phyloP scores from a whole-genome alignment of 2,113 vertebrate species.

The Patagioenas fasciata region DNA sequence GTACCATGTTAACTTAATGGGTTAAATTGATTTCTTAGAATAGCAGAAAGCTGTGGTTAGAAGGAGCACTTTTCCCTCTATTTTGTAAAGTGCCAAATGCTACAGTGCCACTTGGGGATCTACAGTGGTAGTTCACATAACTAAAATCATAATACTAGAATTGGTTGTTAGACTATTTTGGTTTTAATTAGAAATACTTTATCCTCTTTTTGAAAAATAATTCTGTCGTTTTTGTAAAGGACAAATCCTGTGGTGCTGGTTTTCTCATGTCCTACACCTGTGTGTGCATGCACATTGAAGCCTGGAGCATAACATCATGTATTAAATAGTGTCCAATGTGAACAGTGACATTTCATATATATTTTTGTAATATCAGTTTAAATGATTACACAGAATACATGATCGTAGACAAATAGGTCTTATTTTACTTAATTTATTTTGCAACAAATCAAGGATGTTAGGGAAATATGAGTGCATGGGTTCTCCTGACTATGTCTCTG shows the following conservation, averaged over 20 bases:
- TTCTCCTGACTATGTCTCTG: not conserved
- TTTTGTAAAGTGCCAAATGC: slow-evolving; percentile 21
- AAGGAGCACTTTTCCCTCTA: not conserved
- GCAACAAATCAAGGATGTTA: not conserved
- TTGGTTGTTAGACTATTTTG: slow-evolving; percentile 9
- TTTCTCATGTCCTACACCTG: not conserved
- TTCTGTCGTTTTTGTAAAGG: not conserved
- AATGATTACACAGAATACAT: not conserved
- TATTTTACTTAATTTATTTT: slow-evolving; percentile 7
- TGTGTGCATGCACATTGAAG: not conserved
- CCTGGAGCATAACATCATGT: not conserved
- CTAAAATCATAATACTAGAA: not conserved
- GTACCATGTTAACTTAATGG: slow-evolving; percentile 32
- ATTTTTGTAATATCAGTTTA: not conserved
- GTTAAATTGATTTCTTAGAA: slow-evolving; percentile 48
- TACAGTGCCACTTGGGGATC: not conserved
- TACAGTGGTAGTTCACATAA: not conserved
- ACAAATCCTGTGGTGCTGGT: not conserved
- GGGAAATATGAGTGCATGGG: not conserved
- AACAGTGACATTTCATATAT: not conserved
- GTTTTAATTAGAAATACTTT: not conserved
- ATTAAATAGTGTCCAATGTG: not conserved
- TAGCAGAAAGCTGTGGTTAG: slow-evolving; percentile 4
- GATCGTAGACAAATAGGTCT: not conserved
- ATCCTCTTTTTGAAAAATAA: not conserved